Conservation (phyloP, 1,140 invertebrate genomes). For the Venturia canescens region DNA sequence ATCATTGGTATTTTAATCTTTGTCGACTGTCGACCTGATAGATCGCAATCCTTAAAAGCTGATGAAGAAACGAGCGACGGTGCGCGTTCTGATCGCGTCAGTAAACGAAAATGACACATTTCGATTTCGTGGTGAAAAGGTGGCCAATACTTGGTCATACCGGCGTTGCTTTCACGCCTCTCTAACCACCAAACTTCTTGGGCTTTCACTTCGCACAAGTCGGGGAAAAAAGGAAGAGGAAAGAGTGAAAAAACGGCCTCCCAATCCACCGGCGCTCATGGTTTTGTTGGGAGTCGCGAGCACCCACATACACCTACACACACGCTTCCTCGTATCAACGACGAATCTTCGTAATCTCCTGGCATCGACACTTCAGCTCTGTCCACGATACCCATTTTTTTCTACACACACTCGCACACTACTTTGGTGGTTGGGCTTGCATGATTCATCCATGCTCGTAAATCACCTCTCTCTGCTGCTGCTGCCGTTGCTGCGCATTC, state of each 20-base stretch:
- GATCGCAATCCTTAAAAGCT: too few relatives aligned
- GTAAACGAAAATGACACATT: neutral
- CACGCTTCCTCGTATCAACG: conserved; percentile 63
- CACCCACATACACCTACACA: conserved; percentile 70
- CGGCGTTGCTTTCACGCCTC: conserved; percentile 64
- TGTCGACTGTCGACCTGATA: too few relatives aligned
- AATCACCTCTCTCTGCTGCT: conserved; percentile 63
- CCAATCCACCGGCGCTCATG: conserved; percentile 38
- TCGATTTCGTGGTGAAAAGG: conserved; percentile 26
- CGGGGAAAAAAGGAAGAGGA: conserved; percentile 34
- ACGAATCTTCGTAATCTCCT: conserved; percentile 71
- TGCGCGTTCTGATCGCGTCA: too few relatives aligned
- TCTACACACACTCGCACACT: conserved; percentile 48
- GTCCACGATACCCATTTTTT: conserved; percentile 59
- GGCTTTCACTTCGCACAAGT: conserved; percentile 62
- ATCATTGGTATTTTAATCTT: too few relatives aligned
- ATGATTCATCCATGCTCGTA: conserved; percentile 72
- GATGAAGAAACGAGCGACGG: too few relatives aligned
- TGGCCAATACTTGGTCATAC: conserved; percentile 7
- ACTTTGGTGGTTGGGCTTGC: conserved; percentile 53
- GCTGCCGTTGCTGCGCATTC: conserved; percentile 38
- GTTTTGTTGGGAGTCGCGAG: conserved; percentile 49
- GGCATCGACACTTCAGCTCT: conserved; percentile 69
- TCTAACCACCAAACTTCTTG: conserved; percentile 43
- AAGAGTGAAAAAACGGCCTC: conserved; percentile 36